Conservation (phyloP, 2,888 invertebrate species). For the Mayetiola destructor region DNA sequence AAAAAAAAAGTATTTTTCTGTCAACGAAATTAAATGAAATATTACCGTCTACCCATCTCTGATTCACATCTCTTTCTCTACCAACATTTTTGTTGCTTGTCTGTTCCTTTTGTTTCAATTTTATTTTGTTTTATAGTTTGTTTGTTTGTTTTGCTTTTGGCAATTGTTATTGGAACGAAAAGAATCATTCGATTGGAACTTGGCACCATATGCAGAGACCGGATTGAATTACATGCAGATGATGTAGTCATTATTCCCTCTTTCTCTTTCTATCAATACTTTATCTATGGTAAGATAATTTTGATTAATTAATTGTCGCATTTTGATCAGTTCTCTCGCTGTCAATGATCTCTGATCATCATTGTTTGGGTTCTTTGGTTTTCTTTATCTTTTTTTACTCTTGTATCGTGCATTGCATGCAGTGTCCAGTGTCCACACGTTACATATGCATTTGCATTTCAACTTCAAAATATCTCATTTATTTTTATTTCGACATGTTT, state of each 20-base stretch:
- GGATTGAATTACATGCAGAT: constrained; percentile 2
- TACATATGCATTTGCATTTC: constrained; percentile 10
- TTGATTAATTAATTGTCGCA: constrained; percentile 11
- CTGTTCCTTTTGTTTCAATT: background rate
- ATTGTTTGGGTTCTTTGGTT: background rate
- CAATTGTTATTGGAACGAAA: background rate
- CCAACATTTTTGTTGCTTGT: background rate
- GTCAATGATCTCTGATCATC: background rate
- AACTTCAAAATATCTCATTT: constrained; percentile 9
- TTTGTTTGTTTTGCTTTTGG: background rate
- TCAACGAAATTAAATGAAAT: constrained; percentile 9
- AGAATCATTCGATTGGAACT: background rate
- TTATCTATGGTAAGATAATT: constrained; percentile 7
- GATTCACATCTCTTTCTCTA: too few relatives aligned
- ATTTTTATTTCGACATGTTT: constrained; percentile 12
- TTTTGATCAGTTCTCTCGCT: too few relatives aligned
- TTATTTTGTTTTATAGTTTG: background rate
- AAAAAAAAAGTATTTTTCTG: constrained; percentile 8
- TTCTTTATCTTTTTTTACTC: background rate
- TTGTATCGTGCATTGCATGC: background rate
- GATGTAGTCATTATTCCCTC: background rate
- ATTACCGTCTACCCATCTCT: constrained; percentile 11
- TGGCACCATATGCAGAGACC: background rate
- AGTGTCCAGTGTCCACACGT: background rate
- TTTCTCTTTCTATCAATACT: background rate